Evolutionary conservation across 2,888 invertebrate species (phyloP).

Genomic region (Drosophila picticornis): DNA sequence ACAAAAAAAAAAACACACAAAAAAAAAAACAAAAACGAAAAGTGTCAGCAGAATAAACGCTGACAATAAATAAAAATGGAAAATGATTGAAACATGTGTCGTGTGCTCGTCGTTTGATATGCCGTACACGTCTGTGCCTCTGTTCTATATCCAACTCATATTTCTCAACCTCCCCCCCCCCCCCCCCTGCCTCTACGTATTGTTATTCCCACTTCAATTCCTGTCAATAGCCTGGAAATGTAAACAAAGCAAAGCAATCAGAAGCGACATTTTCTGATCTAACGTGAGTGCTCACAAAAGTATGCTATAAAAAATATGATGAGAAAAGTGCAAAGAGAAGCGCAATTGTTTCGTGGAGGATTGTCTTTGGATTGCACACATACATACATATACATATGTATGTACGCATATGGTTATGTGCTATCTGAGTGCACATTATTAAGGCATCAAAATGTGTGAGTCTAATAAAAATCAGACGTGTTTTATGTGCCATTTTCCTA

Average conservation of each 20-base stretch:
- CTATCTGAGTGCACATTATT: slow-evolving; percentile 25
- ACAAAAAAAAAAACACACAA: slow-evolving; percentile 17
- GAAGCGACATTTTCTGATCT: slow-evolving; percentile 69
- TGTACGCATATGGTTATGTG: neutral
- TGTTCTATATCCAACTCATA: slow-evolving; percentile 9
- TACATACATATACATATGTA: neutral
- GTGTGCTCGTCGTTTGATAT: slow-evolving; percentile 64
- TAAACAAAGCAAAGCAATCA: slow-evolving; percentile 79
- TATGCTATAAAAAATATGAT: slow-evolving; percentile 78
- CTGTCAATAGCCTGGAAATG: slow-evolving; percentile 72
- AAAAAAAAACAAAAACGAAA: slow-evolving; percentile 13
- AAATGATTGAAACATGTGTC: slow-evolving; percentile 81
- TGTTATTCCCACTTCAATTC: slow-evolving; percentile 54
- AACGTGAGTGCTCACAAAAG: slow-evolving; percentile 68
- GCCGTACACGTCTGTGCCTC: slow-evolving; percentile 63
- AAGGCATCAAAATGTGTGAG: slow-evolving; percentile 21
- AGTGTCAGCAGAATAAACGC: slow-evolving; percentile 62
- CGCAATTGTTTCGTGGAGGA: slow-evolving; percentile 25
- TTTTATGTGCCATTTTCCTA: neutral
- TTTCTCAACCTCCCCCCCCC: neutral
- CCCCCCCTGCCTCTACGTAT: slow-evolving; percentile 25
- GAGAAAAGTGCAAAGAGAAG: slow-evolving; percentile 53
- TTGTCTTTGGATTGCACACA: neutral
- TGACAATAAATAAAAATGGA: slow-evolving; percentile 75
- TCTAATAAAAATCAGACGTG: slow-evolving; percentile 4